These are phyloP conservation scores for Ceriagrion tenellum DNA, from an alignment of 2,888 invertebrate genomes.

Conservation along the genomic window DNA sequence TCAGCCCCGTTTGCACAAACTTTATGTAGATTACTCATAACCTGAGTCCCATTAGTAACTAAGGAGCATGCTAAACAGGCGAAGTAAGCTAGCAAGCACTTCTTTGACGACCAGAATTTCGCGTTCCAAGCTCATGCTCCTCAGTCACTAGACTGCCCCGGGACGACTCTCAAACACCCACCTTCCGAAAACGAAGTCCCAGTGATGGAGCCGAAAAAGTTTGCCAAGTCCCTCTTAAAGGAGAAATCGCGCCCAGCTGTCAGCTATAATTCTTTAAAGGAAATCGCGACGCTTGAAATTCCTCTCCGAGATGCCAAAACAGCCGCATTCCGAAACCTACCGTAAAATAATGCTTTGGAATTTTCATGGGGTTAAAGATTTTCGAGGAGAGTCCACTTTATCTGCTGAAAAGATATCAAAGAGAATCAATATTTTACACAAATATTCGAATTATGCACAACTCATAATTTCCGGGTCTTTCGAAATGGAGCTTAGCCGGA, in stretches of 20 bases:
- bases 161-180: not conserved
- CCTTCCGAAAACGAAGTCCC: not conserved
- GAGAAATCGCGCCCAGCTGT: not conserved
- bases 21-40: too few species aligned
- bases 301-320: not conserved
- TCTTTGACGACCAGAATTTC: not conserved
- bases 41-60: not conserved
- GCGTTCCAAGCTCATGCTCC: not conserved
- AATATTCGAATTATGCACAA: too few species aligned
- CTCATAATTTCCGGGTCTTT: too few species aligned
- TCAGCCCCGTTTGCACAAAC: not conserved
- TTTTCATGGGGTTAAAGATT: too few species aligned
- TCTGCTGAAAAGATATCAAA: too few species aligned
- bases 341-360: not conserved
- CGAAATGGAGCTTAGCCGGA: too few species aligned
- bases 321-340: not conserved
- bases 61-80: not conserved
- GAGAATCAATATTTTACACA: too few species aligned
- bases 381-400: too few species aligned
- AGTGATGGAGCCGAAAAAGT: not conserved
- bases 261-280: conserved; percentile 25
- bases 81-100: not conserved
- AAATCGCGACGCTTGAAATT: not conserved
- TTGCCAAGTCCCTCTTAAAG: not conserved
- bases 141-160: not conserved